Conservation (phyloP, 2,888 invertebrate genomes). For the Formica aserva region DNA sequence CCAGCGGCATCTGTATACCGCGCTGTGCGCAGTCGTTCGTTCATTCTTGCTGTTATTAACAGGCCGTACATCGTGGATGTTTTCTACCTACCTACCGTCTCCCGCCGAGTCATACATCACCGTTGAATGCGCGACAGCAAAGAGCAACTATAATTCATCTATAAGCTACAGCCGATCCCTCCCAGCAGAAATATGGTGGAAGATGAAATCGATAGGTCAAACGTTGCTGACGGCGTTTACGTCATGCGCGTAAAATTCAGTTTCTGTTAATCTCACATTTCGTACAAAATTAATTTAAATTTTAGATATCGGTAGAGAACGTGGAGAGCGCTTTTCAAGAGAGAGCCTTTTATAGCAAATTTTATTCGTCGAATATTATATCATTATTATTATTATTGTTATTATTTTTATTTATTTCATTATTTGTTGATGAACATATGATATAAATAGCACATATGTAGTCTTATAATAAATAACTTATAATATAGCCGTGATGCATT, state of each 20-base stretch:
- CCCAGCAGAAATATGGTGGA: slow-evolving; percentile 76
- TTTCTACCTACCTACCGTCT: slow-evolving; percentile 81
- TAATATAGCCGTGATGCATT: slow-evolving; percentile 1
- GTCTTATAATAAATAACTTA: background rate
- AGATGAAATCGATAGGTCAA: slow-evolving; percentile 81
- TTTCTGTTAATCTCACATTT: slow-evolving; percentile 52
- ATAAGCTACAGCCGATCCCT: slow-evolving; percentile 78
- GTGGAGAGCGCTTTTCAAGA: background rate
- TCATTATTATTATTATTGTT: background rate
- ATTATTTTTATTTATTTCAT: background rate
- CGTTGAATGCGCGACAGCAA: slow-evolving; percentile 83
- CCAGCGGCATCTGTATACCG: slow-evolving; percentile 82
- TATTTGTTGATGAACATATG: too few relatives aligned
- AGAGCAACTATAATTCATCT: slow-evolving; percentile 84
- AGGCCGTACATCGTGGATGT: slow-evolving; percentile 82
- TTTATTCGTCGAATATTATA: background rate
- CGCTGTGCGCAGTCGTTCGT: slow-evolving; percentile 79
- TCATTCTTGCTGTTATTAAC: slow-evolving; percentile 81
- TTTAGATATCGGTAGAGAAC: background rate
- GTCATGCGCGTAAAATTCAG: slow-evolving; percentile 64
- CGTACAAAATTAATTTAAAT: background rate
- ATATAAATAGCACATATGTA: background rate
- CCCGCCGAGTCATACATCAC: slow-evolving; percentile 84
- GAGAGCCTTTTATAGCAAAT: background rate
- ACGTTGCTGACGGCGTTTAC: slow-evolving; percentile 71